Base-by-base conservation (phyloP, 2,797 vertebrate genomes). In the Ataeniobius toweri region DNA sequence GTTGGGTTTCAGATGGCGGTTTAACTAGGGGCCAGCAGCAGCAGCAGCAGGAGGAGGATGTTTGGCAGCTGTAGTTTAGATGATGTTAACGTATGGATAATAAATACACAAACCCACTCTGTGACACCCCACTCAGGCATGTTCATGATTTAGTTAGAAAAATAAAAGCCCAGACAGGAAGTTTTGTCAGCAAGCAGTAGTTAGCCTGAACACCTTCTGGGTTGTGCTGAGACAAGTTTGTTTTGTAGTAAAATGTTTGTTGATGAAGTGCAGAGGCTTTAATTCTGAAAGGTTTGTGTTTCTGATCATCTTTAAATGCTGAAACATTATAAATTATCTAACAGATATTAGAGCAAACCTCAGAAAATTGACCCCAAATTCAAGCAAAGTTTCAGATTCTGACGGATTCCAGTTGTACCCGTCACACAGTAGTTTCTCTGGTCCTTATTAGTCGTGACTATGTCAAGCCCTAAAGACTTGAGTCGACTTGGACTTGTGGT, bases 1-100 rank as follows among this genome's bases (percentile, higher is more conserved):
- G 86, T 84, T 80, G 83, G 85, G 61, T 50, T 88, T 67, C 87
- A 44, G 90, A 86, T 83, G 83, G 88, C 16, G 65, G 86, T 86
- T 73, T 71, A 78, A 46, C 74, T 80, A 31, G 87, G 73, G 88
- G 86, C 85, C 84, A 65, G 71, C 13, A 79, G 76, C 13, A 79
- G 76, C 31, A 79, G 55, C 83, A 68, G 70, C 7, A 80, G 75
- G 63, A 73, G 67, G 59, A 80, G 56, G 53, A 20, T 48, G 74
- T 82, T 73, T 81, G 79, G 87, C 87, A 86, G 81, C 51, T 28
- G 51, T 3, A 36, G 75, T 31, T 36, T 86, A 84, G 87, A 92
- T 91, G 88, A 76, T 70, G 79, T 70, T 77, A 44, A 20, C 65
- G 9, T 68, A 22, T 10, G n/a, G 24, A 2, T 56, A 22, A 56